A percentile compares a stretch with the other conserved stretches of the same genome.
phyloP scores from a whole-genome alignment of 2,888 invertebrate genomes.

The Perdita meconis region DNA sequence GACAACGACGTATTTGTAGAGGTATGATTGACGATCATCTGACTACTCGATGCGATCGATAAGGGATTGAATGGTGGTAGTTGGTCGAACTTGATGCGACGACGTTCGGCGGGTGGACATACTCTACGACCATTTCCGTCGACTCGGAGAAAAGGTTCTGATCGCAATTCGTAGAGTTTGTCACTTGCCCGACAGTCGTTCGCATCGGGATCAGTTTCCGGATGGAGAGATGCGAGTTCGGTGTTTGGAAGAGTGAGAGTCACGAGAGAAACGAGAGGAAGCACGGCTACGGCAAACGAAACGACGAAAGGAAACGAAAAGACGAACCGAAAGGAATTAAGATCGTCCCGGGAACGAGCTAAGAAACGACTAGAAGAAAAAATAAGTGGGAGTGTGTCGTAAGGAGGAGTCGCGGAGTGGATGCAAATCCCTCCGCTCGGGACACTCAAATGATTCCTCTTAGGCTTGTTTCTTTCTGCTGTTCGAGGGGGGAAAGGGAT shows the following conservation, averaged over 20 bases:
- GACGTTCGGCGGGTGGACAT: neutral
- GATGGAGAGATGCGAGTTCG: slow-evolving; percentile 32
- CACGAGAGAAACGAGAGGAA: slow-evolving; percentile 23
- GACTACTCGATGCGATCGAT: slow-evolving; percentile 2
- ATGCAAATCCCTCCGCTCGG: slow-evolving; percentile 24
- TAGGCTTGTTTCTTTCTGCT: slow-evolving; percentile 19
- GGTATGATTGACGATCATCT: slow-evolving; percentile 5
- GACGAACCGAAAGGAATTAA: slow-evolving; percentile 30
- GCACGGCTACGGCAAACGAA: slow-evolving; percentile 23
- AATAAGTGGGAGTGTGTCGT: slow-evolving; percentile 8
- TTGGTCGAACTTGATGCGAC: slow-evolving; percentile 21
- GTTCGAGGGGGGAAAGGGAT: slow-evolving; percentile 8
- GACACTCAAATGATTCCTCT: neutral
- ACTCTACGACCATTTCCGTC: too few relatives aligned
- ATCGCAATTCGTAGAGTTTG: neutral
- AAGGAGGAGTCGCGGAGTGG: slow-evolving; percentile 2
- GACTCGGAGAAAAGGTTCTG: neutral
- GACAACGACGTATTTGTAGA: neutral
- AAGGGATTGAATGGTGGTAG: neutral
- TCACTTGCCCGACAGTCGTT: neutral
- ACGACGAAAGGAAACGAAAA: slow-evolving; percentile 35
- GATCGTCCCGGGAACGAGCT: slow-evolving; percentile 20
- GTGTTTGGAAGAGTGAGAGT: slow-evolving; percentile 44
- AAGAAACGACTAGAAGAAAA: slow-evolving; percentile 22
- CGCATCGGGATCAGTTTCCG: slow-evolving; percentile 16